Percentiles rank a stretch among this genome's conserved stretches.
These are phyloP conservation scores for Augochlorella aurata DNA, from an alignment of 2,888 invertebrate genomes.

Conservation along the genomic window DNA sequence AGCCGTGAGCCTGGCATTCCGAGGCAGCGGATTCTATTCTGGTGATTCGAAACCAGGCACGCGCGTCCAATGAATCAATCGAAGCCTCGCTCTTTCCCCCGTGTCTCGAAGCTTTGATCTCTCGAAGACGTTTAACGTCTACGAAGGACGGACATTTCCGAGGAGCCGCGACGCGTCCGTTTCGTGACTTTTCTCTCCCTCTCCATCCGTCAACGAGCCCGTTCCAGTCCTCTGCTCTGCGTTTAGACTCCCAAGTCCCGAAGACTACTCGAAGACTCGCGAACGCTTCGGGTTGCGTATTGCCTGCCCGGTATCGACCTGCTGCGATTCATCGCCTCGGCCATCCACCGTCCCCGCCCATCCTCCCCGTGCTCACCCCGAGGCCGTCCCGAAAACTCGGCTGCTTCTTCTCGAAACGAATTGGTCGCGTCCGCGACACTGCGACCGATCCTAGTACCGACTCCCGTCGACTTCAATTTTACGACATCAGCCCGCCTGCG, in stretches of 20 bases:
- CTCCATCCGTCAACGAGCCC: conserved; percentile 10
- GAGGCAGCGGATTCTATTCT: conserved; percentile 80
- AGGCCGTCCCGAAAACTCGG: neutral
- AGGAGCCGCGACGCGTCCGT: neutral
- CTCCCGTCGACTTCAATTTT: conserved; percentile 37
- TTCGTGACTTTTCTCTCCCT: neutral
- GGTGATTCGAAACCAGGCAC: conserved; percentile 81
- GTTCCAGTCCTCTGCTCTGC: conserved; percentile 6
- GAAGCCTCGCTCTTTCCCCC: conserved; percentile 61
- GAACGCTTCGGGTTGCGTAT: neutral
- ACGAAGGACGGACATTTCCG: conserved; percentile 19
- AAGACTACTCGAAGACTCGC: neutral
- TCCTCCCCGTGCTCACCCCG: neutral
- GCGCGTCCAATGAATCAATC: conserved; percentile 82
- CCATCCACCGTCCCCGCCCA: neutral
- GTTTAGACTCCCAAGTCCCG: conserved; percentile 5
- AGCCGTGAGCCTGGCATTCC: conserved; percentile 79
- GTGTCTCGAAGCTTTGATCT: conserved; percentile 56
- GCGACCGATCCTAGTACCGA: conserved; percentile 12
- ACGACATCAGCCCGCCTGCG: conserved; percentile 31
- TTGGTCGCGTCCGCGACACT: conserved; percentile 10
- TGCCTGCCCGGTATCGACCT: conserved; percentile 10
- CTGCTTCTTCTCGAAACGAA: conserved; percentile 9
- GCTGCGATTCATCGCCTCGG: conserved; percentile 2
- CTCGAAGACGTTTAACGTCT: conserved; percentile 35